phyloP scores from a whole-genome alignment of 2,888 invertebrate species.

The Lycaena phlaeas region DNA sequence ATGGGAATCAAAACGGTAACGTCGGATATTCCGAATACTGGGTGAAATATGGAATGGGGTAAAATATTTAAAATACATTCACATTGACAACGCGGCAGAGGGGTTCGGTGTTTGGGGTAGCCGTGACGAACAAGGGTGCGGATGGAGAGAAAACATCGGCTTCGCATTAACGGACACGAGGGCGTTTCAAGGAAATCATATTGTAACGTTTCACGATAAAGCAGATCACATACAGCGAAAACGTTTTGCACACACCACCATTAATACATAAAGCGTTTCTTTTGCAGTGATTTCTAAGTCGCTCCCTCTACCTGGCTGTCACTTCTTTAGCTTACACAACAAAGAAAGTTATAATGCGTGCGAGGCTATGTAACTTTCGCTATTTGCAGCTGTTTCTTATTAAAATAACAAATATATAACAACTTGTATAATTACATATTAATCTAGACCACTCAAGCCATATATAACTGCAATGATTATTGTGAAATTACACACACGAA shows the following conservation, averaged over 20 bases:
- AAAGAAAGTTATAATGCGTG: conserved; percentile 67
- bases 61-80: conserved; percentile 15
- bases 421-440: conserved; percentile 6
- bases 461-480: no score
- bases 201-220: conserved; percentile 15
- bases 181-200: conserved; percentile 27
- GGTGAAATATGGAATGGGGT: conserved; percentile 3
- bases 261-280: conserved; percentile 6
- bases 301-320: conserved; percentile 61
- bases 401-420: conserved; percentile 8
- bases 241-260: neutral
- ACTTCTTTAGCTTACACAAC: conserved; percentile 65
- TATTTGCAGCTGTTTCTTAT: conserved; percentile 39
- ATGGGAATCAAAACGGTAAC: no score
- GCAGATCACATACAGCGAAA: conserved; percentile 9
- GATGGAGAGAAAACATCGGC: conserved; percentile 53
- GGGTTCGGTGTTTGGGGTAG: conserved; percentile 43
- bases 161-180: conserved; percentile 40
- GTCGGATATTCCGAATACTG: no score
- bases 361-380: conserved; percentile 64
- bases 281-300: conserved; percentile 50
- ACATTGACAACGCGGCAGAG: conserved; percentile 15
- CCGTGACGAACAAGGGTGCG: conserved; percentile 54
- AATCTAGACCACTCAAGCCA: neutral
- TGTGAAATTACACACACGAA: no score